A percentile compares a stretch with the other conserved stretches of the same genome.
Evolutionary conservation across 2,113 vertebrate species (phyloP).

Genomic region (Podarcis muralis): DNA sequence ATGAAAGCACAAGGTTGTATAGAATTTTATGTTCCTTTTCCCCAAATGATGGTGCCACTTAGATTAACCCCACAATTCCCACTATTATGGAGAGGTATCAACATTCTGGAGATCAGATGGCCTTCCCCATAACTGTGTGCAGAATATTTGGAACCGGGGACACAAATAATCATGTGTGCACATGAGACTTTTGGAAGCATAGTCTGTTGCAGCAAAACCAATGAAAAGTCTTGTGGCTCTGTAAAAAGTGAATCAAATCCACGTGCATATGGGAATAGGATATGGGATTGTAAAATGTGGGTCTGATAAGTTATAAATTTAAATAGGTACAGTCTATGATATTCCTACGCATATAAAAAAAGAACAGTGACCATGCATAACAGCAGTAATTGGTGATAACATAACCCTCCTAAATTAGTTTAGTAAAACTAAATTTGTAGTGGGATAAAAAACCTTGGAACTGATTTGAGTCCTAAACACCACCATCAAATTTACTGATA

Average conservation of each 20-base stretch:
- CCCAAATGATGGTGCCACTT: not conserved
- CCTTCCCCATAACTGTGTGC: no score
- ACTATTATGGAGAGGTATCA: not conserved
- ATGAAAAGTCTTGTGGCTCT: not conserved
- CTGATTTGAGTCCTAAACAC: not conserved
- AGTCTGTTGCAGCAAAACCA: not conserved
- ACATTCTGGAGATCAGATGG: not conserved
- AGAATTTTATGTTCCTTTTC: not conserved
- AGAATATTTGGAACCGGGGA: not conserved
- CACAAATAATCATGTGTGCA: not conserved
- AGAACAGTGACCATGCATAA: not conserved
- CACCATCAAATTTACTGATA: not conserved
- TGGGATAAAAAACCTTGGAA: no score
- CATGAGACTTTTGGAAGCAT: not conserved
- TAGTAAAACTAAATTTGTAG: no score
- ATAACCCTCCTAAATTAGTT: no score
- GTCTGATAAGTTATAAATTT: no score
- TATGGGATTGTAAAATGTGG: not conserved
- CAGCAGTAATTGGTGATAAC: not conserved
- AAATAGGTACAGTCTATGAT: no score
- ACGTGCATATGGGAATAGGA: not conserved
- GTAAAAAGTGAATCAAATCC: not conserved
- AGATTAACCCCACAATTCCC: not conserved
- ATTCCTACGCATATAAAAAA: no score
- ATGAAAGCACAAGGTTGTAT: no score